Base-by-base conservation (phyloP, 2,888 invertebrate genomes). In the Eristalinus sepulchralis region DNA sequence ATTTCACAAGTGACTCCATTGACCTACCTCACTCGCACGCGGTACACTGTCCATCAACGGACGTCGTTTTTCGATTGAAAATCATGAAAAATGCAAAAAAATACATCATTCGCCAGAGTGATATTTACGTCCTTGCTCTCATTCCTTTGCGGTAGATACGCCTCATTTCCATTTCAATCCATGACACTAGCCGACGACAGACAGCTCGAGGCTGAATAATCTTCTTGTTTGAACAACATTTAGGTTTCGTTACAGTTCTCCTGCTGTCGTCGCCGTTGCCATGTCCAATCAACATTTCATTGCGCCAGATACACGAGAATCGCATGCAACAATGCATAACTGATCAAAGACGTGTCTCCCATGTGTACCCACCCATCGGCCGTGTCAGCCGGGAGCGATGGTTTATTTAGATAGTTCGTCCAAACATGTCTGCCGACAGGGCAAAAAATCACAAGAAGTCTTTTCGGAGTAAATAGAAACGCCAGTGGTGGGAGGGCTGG, bases 341-440 rank as follows among this genome's bases (percentile, higher is more conserved):
- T 78, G 77, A 85, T 85, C 85, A 85, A 82, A 85, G 82, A 64
- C 53, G 47, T 66, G 36, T 36, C 59, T 53, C 24, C 17, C 33
- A 55, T 78, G 77, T 82, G 77, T 77, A 77, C 78, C 67, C 66
- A 71, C 75, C 71, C 27, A 27, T 27, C 27, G 27, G 2, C 57
- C 75, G 73, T 86, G 82, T 78, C 86, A 75, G 83, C 78, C 60
- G 62, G 62, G 71, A 83, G 83, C 77, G 78, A 78, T 83, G 78
- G 82, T 82, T 86, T 86, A 78, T 86, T 86, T 82, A 83, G 82
- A 86, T 82, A 82, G 73, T 78, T 78, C 73, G 70, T 78, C 70
- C 62, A 86, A 83, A 82, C 83, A 86, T 78, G 83, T 68, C 85
- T 75, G 34, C 68, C 39, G 47, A 17, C 8, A 17, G 66, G 34